Evolutionary conservation across 2,113 vertebrate species (phyloP), one percentile per base, ranked within the genome.

Genomic region (Amblyopsis rosae): DNA sequence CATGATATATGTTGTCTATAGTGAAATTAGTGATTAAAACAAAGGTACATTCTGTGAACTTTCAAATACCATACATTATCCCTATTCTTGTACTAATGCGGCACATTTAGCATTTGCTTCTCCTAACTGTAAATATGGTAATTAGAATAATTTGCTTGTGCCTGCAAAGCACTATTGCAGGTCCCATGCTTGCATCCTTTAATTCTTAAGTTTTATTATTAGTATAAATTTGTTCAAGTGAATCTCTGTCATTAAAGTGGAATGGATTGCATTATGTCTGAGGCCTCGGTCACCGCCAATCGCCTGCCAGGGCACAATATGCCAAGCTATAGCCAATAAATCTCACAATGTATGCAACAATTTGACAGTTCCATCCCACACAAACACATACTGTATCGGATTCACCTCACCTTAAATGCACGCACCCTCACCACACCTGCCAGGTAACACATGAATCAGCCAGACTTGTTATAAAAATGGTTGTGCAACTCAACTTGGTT

Each of bases 361-460:
- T 70, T 56, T 68, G 9, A 19, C 9, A 0, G 32, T 58, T 56
- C 35, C 16, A 60, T 74, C 16, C 33, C 19, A 72, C 6, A 73
- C 33, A 57, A 72, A 73, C 72, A 69, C 61, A 81, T 59, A 65
- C 46, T 53, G 59, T 76, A 73, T 81, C 73, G 67, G 68, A 70
- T 75, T 60, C 65, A 74, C 51, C 48, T 80, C 48, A 33, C 68
- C 75, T 64, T 57, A 33, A 79, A 67, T 35, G 55, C 49, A 75
- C 69, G 81, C 67, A 80, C 75, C 72, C 75, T 64, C 26, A 69
- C 73, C 80, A 86, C 86, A 90, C 84, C 88, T 86, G 84, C 82
- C 50, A 54, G 60, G 63, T 59, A 77, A 55, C 79, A 73, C 73
- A 90, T 86, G 80, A 91, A 90, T 90, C 88, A 88, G 83, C 82